Evolutionary conservation across 2,113 vertebrate species (phyloP).

Genomic region (Triplophysa tibetana): DNA sequence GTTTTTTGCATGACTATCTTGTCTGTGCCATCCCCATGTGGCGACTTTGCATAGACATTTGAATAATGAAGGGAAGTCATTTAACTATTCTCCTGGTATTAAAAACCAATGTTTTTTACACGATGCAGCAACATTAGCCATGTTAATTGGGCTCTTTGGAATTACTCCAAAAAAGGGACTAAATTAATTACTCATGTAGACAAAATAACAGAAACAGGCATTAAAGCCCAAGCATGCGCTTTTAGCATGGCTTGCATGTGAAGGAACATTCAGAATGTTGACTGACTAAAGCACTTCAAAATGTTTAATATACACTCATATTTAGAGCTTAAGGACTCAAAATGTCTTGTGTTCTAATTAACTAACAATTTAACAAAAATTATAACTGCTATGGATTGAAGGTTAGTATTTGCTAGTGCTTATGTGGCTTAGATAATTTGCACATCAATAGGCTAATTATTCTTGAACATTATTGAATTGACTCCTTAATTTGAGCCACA

Average conservation of each 20-base stretch:
- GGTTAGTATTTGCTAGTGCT: not conserved
- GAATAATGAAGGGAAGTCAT: conserved; percentile 79
- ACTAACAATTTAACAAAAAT: no score
- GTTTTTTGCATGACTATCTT: conserved; percentile 65
- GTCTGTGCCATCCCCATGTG: conserved; percentile 65
- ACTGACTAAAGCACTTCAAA: conserved; percentile 67
- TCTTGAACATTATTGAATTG: not conserved
- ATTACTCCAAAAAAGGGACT: conserved; percentile 74
- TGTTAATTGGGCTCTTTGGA: conserved; percentile 82
- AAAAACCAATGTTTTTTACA: conserved; percentile 77
- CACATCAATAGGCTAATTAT: not conserved
- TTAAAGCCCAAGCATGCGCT: conserved; percentile 66
- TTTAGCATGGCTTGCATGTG: conserved; percentile 51
- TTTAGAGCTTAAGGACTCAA: no score
- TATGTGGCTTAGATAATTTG: conserved; percentile 36
- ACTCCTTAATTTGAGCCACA: not conserved
- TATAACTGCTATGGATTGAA: no score
- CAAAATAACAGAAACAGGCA: conserved; percentile 77
- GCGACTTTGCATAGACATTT: conserved; percentile 79
- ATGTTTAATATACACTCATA: conserved; percentile 61
- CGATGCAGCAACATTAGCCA: conserved; percentile 76
- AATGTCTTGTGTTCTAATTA: no score
- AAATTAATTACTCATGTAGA: conserved; percentile 81
- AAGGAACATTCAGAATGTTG: conserved; percentile 60
- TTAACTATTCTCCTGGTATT: conserved; percentile 83